Evolutionary conservation across 2,797 vertebrate genomes (phyloP).

Genomic region (Artibeus jamaicensis): DNA sequence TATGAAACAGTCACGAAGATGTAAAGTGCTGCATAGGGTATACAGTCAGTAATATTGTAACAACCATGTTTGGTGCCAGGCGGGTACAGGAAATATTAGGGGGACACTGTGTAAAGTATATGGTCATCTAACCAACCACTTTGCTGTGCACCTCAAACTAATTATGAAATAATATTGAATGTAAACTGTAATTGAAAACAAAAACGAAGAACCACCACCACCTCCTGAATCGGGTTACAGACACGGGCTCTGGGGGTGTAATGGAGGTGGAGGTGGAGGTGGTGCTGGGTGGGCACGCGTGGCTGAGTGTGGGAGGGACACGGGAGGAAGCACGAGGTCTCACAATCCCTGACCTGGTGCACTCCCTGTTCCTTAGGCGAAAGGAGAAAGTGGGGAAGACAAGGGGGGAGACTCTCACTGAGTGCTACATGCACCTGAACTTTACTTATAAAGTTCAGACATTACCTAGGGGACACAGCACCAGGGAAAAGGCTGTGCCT

Average conservation of each 20-base stretch:
- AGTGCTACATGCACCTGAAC: not conserved
- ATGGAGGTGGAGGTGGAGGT: not conserved
- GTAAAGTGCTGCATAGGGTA: not conserved
- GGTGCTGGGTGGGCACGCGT: rapidly evolving
- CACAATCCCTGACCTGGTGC: not conserved
- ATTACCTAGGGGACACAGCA: not conserved
- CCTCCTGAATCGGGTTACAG: not conserved
- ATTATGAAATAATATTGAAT: not conserved
- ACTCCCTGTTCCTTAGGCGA: not conserved
- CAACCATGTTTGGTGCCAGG: not conserved
- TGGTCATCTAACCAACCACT: not conserved
- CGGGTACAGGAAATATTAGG: not conserved
- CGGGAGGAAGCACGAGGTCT: not conserved
- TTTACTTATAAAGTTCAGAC: not conserved
- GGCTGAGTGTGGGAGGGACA: not conserved
- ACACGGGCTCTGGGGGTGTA: not conserved
- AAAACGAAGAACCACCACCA: not conserved
- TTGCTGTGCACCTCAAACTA: not conserved
- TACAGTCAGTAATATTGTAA: not conserved
- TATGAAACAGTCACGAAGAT: not conserved
- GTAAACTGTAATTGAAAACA: not conserved
- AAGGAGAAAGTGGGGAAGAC: not conserved
- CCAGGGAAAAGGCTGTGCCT: not conserved
- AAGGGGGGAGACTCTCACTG: not conserved
- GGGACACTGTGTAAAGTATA: not conserved